Base-by-base conservation (phyloP, 2,797 vertebrate genomes). In the Acomys russatus region DNA sequence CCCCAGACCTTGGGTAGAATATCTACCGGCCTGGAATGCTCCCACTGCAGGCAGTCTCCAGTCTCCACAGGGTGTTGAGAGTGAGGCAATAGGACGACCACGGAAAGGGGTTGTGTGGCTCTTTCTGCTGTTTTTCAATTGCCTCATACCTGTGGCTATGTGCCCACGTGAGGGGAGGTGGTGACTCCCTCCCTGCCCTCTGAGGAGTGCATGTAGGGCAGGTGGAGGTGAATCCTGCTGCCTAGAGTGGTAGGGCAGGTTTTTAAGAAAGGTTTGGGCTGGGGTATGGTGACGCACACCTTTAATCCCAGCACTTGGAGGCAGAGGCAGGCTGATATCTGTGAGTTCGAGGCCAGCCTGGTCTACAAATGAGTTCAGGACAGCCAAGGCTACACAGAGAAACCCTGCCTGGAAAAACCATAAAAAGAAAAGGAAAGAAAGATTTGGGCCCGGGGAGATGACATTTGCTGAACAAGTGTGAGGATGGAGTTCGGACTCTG, bases 51-150 rank as follows among this genome's bases (percentile, higher is more conserved):
- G 20, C 4, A 1, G 0, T 9, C 28, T 33, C 49, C 86, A 1
- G 3, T 63, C 71, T 88, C 71, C 56, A 23, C 2, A 1, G 2
- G 0, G 0, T 0, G 4, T 18, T 35, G 12, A 18, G 15, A 73
- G 7, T 30, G 64, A 80, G 63, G 25, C 38, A 6, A 0, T 25
- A 11, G 0, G 3, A 0, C 15, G 56, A 17, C n/a, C n/a, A n/a
- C n/a, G 28, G 33, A 3, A 20, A 10, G 10, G 35, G 14, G 0
- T 6, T 59, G 4, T 0, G 23, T 4, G 7, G 49, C 20, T 25
- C 35, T 22, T 17, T 30, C 63, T 20, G 2, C n/a, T 71, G 33
- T 14, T 23, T 70, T 54, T 10, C 0, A 0, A 0, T 38, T 0
- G 5, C 85, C 64, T 44, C 66, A n/a, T 9, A 5, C 74, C 35